Conservation (phyloP, 2,888 invertebrate genomes). For the Romanomermis culicivorax region DNA sequence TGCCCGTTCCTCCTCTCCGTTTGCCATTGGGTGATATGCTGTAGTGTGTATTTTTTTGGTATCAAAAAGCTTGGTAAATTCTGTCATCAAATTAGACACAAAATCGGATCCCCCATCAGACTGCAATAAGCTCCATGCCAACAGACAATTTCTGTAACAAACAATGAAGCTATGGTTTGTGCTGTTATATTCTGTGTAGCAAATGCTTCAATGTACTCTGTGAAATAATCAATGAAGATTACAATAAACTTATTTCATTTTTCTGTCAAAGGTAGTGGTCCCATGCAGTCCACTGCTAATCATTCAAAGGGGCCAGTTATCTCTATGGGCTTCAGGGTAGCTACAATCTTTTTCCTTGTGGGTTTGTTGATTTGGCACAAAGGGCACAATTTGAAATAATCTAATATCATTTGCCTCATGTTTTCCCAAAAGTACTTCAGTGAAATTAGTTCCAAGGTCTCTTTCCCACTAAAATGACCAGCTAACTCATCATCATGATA, state of each 20-base stretch:
- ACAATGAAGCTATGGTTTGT: constrained; percentile 19
- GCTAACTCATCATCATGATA: no score
- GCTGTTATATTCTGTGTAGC: constrained; percentile 23
- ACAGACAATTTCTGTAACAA: neutral
- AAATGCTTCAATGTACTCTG: constrained; percentile 16
- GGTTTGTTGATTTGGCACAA: neutral
- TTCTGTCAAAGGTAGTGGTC: constrained; percentile 14
- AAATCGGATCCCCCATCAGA: neutral
- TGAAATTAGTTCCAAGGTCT: no score
- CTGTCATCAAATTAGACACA: neutral
- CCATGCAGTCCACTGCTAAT: constrained; percentile 15
- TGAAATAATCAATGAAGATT: constrained; percentile 14
- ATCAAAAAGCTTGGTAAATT: neutral
- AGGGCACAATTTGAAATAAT: neutral
- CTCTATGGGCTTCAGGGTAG: constrained; percentile 10
- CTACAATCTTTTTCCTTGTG: neutral
- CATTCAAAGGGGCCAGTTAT: constrained; percentile 15
- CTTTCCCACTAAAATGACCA: no score
- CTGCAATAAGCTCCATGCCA: neutral
- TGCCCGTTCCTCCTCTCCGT: constrained; percentile 12
- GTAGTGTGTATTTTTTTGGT: no score
- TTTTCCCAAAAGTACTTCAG: neutral
- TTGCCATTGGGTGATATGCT: no score
- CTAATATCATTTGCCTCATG: neutral
- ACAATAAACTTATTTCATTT: constrained; percentile 16